A percentile compares a stretch with the other conserved stretches of the same genome.
These are phyloP conservation scores for Chaetura pelagica DNA, from an alignment of 2,113 vertebrate genomes.

Conservation along the genomic window DNA sequence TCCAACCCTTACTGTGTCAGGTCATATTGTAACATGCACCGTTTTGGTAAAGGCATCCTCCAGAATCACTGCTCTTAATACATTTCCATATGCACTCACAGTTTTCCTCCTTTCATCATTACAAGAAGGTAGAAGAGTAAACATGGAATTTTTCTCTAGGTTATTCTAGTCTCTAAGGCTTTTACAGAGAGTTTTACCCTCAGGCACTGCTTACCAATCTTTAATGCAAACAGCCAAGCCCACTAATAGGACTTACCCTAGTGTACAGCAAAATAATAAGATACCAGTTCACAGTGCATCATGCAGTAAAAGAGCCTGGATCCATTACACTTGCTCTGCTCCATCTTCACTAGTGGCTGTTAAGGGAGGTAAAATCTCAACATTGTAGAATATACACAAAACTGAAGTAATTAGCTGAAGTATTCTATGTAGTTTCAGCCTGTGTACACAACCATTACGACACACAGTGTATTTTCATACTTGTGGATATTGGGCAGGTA, in stretches of 20 bases:
- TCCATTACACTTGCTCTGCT: neutral
- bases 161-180: neutral
- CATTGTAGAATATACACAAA: neutral
- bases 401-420: neutral
- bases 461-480: neutral
- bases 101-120: neutral
- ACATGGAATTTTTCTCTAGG: neutral
- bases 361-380: neutral
- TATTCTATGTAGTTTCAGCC: neutral
- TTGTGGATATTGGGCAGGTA: neutral
- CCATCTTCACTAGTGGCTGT: neutral
- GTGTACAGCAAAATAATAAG: neutral
- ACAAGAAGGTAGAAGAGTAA: neutral
- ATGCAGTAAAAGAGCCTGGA: neutral
- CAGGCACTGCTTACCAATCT: neutral
- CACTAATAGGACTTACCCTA: neutral
- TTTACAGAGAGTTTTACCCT: neutral
- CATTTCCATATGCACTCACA: neutral
- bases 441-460: neutral
- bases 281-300: neutral
- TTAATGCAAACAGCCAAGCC: neutral
- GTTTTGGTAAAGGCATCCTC: neutral
- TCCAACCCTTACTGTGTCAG: neutral
- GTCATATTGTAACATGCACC: neutral
- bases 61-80: neutral